Conservation (phyloP, 2,113 vertebrate genomes). For the Anoura caudifer region DNA sequence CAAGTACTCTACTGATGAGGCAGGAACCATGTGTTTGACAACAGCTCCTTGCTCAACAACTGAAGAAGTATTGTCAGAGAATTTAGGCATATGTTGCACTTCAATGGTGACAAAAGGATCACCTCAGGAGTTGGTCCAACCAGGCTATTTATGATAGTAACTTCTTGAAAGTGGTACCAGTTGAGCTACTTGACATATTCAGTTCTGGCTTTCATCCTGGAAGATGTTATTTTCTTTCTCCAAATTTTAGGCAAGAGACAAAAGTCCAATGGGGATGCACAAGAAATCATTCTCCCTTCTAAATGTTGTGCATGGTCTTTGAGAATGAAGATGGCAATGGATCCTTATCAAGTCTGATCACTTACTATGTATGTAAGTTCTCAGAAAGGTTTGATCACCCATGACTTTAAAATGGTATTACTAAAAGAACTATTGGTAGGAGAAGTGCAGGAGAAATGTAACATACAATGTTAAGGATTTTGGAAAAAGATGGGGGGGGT, state of each 20-base stretch:
- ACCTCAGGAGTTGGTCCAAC: neutral
- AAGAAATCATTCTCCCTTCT: neutral
- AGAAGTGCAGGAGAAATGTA: neutral
- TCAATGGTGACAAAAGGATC: neutral
- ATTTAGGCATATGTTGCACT: neutral
- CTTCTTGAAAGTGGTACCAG: neutral
- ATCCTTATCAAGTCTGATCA: neutral
- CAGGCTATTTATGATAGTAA: neutral
- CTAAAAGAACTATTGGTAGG: neutral
- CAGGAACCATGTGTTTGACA: neutral
- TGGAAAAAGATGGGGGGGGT: neutral
- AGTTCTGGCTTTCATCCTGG: neutral
- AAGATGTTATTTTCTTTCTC: neutral
- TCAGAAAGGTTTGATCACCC: neutral
- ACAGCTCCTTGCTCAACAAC: neutral
- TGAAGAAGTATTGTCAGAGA: neutral
- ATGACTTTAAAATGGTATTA: neutral
- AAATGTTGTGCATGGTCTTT: neutral
- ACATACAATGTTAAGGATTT: neutral
- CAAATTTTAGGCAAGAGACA: neutral
- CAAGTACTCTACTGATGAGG: neutral
- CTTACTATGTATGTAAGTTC: neutral
- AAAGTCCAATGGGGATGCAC: neutral
- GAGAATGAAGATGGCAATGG: neutral
- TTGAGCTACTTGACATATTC: neutral